Evolutionary conservation across 2,888 invertebrate species (phyloP).

Genomic region (Sericinus montela): DNA sequence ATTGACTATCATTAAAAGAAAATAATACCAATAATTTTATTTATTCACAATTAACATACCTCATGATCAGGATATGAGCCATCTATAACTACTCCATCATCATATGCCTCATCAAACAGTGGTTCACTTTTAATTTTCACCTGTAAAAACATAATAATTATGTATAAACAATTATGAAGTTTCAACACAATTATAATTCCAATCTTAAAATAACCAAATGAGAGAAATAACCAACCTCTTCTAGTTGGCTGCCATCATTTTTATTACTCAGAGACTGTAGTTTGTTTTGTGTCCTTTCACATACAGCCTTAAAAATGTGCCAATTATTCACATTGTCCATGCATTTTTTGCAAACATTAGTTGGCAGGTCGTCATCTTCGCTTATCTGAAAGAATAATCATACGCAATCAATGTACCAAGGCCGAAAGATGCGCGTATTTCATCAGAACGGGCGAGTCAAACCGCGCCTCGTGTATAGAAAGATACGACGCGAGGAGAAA

Average conservation of each 20-base stretch:
- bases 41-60: conserved; percentile 48
- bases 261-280: conserved; percentile 78
- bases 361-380: conserved; percentile 81
- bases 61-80: conserved; percentile 66
- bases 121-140: conserved; percentile 80
- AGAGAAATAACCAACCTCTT: conserved; percentile 66
- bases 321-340: conserved; percentile 82
- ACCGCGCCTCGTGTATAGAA: conserved; percentile 67
- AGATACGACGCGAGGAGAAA: conserved; percentile 70
- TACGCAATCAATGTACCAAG: conserved; percentile 64
- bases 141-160: conserved; percentile 61
- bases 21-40: background rate
- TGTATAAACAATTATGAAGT: conserved; percentile 38
- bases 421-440: conserved; percentile 64
- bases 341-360: conserved; percentile 82
- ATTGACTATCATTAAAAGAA: background rate
- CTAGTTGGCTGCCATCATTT: conserved; percentile 74
- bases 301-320: conserved; percentile 82
- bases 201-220: conserved; percentile 44
- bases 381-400: conserved; percentile 80
- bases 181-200: no score
- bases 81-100: conserved; percentile 76
- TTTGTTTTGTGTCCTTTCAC: conserved; percentile 83
- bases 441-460: conserved; percentile 69
- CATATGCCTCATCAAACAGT: conserved; percentile 72